Conservation (phyloP, 2,888 invertebrate genomes). For the Saturnia pavonia region DNA sequence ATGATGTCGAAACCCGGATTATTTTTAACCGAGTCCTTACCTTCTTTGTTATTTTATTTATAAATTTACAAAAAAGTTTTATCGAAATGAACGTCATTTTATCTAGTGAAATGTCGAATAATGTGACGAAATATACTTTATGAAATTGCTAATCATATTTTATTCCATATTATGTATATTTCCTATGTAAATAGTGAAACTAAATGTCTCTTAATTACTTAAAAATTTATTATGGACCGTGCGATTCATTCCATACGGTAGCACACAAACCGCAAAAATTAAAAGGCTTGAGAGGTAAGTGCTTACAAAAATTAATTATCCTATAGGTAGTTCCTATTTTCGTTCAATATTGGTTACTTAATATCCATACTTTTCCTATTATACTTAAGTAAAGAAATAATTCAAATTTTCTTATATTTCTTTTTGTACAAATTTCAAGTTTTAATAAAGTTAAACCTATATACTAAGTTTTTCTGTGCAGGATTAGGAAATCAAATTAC, state of each 20-base stretch:
- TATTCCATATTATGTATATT: too few species aligned
- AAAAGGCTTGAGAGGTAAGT: conserved; percentile 53
- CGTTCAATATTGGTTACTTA: too few species aligned
- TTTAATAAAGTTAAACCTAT: too few species aligned
- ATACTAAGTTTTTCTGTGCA: too few species aligned
- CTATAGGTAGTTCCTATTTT: too few species aligned
- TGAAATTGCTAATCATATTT: background rate
- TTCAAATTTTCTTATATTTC: too few species aligned
- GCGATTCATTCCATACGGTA: conserved; percentile 48
- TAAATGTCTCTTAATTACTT: conserved; percentile 51
- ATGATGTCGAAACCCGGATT: too few species aligned
- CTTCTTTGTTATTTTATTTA: background rate
- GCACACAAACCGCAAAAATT: conserved; percentile 61
- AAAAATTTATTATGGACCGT: conserved; percentile 61
- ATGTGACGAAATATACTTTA: background rate
- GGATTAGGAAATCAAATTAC: too few species aligned
- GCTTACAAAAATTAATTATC: background rate
- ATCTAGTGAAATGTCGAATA: background rate
- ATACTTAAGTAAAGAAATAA: too few species aligned
- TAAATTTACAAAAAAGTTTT: background rate
- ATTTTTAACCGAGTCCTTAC: background rate
- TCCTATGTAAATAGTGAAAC: background rate
- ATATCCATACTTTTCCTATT: too few species aligned
- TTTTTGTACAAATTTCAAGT: too few species aligned
- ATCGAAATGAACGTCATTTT: background rate